A percentile compares a stretch with the other conserved stretches of the same genome.
Conservation (phyloP, 92 coral and sea anemone genomes). For the Zoanthus sansibaricus region DNA sequence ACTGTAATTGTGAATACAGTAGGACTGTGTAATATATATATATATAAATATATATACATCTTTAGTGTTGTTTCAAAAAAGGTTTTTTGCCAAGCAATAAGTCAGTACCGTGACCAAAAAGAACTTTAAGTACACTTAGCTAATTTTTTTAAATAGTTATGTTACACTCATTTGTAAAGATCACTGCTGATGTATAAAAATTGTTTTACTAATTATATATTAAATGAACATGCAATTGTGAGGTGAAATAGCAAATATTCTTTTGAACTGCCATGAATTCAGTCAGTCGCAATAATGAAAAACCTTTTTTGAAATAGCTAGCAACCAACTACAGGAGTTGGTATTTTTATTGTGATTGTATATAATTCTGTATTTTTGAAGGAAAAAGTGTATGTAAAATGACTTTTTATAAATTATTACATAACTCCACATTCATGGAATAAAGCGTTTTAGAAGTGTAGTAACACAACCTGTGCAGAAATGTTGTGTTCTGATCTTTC, state of each 20-base stretch:
- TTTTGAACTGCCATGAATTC: background rate
- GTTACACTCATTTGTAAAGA: too few species aligned
- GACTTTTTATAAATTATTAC: constrained; percentile 95
- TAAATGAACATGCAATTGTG: too few species aligned
- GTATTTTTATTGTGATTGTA: constrained; percentile 97
- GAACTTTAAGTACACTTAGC: too few species aligned
- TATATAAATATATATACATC: background rate
- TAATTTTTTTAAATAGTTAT: too few species aligned
- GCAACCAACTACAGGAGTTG: constrained; percentile 61
- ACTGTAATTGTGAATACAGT: constrained; percentile 34
- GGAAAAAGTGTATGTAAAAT: constrained; percentile 82
- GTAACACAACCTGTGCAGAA: constrained; percentile 12
- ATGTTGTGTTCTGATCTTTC: background rate
- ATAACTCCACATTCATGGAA: constrained; percentile 83
- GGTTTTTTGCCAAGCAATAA: too few species aligned
- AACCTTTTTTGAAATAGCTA: too few species aligned
- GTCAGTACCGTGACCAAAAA: too few species aligned
- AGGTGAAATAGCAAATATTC: too few species aligned
- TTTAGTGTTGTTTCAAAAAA: background rate
- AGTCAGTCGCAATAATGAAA: constrained; percentile 43
- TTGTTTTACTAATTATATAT: too few species aligned
- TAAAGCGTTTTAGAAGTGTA: constrained; percentile 57
- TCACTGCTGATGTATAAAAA: too few species aligned
- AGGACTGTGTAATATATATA: constrained; percentile 33
- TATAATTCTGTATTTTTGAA: constrained; percentile 94